Evolutionary conservation across 2,888 invertebrate species (phyloP), one percentile per base, ranked within the genome.

Genomic region (Lordiphosa fenestrarum): DNA sequence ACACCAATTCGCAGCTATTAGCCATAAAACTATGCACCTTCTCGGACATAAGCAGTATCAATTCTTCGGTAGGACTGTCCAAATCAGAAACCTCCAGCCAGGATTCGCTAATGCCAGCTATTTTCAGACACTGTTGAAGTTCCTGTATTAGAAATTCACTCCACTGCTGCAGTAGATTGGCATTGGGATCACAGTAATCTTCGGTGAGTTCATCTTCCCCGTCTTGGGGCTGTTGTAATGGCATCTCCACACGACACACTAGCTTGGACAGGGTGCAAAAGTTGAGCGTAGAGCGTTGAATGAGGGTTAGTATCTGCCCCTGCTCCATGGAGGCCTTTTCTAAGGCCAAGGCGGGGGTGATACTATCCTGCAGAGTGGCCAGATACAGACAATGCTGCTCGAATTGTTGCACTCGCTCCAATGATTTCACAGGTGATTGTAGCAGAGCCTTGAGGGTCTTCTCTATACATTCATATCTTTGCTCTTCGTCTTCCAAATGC

Each of bases 171-270:
- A 88, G 66, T 12, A 87, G 54, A 57, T 82, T 86, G 10, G 87
- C 87, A 69, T 85, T 85, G 38, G 84, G 72, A 77, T 88, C 89
- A 57, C 85, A 86, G 48, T 85, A 87, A 50, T 88, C 87, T 44
- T 88, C 87, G 2, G 84, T 85, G 3, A 80, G 61, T 53, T 88
- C 88, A 13, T 87, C 85, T 30, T 88, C 87, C 3, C 42, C 49
- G 19, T 85, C 75, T 10, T 30, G 30, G 9, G 10, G 53, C 6
- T 40, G 39, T 12, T 15, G n/a, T 6, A 49, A 54, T 1, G 57
- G 38, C 19, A 59, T 68, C 0, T 67, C 63, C 4, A 69, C 56
- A 23, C 77, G 78, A 19, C 87, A 88, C 6, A 86, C 86, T 36
- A 89, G 61, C 62, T 87, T 88, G 23, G 78, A 75, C 4, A 88